Evolutionary conservation across 2,113 vertebrate genomes (phyloP).

Genomic region (Tapirus terrestris): DNA sequence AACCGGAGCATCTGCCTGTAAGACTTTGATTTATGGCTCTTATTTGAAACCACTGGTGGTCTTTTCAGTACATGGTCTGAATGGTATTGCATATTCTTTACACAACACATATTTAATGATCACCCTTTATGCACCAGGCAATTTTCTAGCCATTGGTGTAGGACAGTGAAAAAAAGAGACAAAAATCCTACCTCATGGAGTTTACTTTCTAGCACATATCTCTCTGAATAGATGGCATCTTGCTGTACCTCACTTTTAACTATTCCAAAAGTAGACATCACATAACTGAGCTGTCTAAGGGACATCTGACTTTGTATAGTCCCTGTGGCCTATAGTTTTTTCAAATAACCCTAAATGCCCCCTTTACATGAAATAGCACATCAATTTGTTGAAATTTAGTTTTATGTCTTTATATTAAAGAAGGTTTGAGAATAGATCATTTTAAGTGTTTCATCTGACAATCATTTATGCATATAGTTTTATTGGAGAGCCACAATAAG

Average conservation of each 20-base stretch:
- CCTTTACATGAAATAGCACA: neutral
- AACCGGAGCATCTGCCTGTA: neutral
- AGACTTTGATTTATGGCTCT: constrained; percentile 27
- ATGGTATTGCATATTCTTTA: neutral
- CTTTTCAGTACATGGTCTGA: neutral
- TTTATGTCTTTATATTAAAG: neutral
- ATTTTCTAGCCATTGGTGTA: neutral
- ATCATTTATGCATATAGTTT: neutral
- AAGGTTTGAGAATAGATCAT: neutral
- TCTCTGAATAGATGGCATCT: neutral
- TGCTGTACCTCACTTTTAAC: neutral
- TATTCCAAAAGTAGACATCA: neutral
- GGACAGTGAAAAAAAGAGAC: neutral
- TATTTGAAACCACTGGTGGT: neutral
- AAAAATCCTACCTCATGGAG: neutral
- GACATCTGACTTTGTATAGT: neutral
- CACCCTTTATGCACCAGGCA: neutral
- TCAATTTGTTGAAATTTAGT: neutral
- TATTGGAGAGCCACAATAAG: neutral
- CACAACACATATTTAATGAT: neutral
- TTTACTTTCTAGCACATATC: neutral
- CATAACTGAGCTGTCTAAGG: neutral
- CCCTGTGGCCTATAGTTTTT: neutral
- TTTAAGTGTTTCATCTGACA: neutral
- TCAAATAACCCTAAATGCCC: neutral